Base-by-base conservation (phyloP, 1,140 invertebrate species). In the Leptonema lineaticorne region DNA sequence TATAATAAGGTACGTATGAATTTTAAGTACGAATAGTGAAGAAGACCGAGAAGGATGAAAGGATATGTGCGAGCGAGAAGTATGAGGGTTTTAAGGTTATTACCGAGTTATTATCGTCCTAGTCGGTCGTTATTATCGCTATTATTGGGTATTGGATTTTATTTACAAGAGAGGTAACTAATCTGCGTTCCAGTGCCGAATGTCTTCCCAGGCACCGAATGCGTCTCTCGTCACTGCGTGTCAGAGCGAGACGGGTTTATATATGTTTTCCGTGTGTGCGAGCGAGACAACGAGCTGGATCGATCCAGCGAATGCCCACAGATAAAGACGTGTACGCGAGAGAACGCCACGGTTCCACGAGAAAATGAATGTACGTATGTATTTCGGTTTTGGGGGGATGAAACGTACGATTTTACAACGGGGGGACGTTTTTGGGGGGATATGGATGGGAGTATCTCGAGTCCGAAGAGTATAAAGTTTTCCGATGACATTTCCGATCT, bases 201-300 rank as follows among this genome's bases (percentile, higher is more conserved):
- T 62, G 59, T 62, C 59, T 62, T 62, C 59, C 59, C 59, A 62
- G 59, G 59, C 59, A 62, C 33, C 33, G 59, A 62, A 11, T 20
- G 56, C 56, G 24, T 18, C 48, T 53, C 48, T 53, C 22, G 24
- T 9, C 48, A 20, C 48, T 6, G 5, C 53, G 7, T 26, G 1
- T 2, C 5, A 59, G 59, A 60, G 14, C 22, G 33, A n/a, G 59
- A 62, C 24, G 33, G n/a, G n/a, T n/a, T n/a, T 9, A 2, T 1
- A n/a, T 26, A 62, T 11, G 37, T 1, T 59, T 59, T 26, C 8
- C 1, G 18, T 30, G 24, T 1, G 59, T 20, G 16, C 22, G 41
- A 62, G 24, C 2, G 37, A 37, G 59, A 62, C 41, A 22, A 24
- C 3, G 24, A 9, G 59, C 59, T 62, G 59, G 59, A 62, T 62